phyloP scores from a whole-genome alignment of 2,888 invertebrate species.

The Sycophila texana region DNA sequence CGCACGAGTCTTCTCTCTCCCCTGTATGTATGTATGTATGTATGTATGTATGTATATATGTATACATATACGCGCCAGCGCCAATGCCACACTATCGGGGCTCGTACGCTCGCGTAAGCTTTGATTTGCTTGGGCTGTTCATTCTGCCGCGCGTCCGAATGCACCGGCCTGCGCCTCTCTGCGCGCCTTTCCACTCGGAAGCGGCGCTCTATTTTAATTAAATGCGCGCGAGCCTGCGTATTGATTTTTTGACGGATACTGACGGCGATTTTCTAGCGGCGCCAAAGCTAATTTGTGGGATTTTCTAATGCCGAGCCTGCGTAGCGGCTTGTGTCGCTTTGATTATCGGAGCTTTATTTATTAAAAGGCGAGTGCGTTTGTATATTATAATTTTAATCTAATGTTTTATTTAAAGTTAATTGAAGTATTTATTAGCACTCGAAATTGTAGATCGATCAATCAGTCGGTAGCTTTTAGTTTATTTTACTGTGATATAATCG shows the following conservation, averaged over 20 bases:
- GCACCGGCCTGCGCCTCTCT: not conserved
- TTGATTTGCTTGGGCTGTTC: slow-evolving; percentile 33
- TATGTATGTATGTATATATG: not conserved
- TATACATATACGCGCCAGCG: not conserved
- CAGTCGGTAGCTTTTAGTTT: no score
- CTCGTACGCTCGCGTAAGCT: slow-evolving; percentile 30
- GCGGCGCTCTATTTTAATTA: not conserved
- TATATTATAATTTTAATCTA: no score
- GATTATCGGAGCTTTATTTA: no score
- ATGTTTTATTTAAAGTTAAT: no score
- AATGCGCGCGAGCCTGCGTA: not conserved
- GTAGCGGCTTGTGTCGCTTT: no score
- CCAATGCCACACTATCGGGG: not conserved
- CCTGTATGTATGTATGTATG: no score
- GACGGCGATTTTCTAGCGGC: not conserved
- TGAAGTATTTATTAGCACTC: no score
- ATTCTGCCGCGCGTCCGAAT: slow-evolving; percentile 16
- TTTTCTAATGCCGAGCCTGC: no score
- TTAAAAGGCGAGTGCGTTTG: no score
- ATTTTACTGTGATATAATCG: no score
- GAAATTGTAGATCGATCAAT: no score
- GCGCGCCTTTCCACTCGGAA: not conserved
- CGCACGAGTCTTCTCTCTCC: slow-evolving; percentile 17
- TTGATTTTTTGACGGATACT: not conserved
- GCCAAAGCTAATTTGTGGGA: no score